Percentiles rank a stretch among this genome's conserved stretches.
Conservation (phyloP, 2,888 invertebrate genomes). For the Onthophagus sagittarius region DNA sequence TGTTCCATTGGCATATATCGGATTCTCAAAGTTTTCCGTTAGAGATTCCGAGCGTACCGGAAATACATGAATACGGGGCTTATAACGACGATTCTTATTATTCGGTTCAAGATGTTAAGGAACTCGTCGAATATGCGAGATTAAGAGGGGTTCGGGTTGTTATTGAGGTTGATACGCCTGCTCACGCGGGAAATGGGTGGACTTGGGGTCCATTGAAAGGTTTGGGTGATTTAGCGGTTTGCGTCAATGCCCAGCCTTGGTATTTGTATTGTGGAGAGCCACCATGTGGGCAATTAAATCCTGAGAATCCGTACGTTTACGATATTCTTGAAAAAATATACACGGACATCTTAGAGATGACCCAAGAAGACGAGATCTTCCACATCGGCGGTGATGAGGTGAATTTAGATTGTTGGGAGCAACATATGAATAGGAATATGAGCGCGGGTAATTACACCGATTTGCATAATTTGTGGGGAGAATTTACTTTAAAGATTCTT, state of each 20-base stretch:
- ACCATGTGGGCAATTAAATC: conserved; percentile 82
- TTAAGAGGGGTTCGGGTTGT: conserved; percentile 82
- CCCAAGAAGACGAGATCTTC: conserved; percentile 73
- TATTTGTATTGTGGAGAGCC: conserved; percentile 78
- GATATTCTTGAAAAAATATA: conserved; percentile 70
- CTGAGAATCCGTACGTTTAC: conserved; percentile 74
- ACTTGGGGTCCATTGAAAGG: conserved; percentile 75
- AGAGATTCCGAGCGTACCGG: conserved; percentile 69
- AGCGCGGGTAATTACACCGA: conserved; percentile 62
- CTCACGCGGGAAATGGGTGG: conserved; percentile 86
- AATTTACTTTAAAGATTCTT: conserved; percentile 67
- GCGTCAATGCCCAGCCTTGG: conserved; percentile 80
- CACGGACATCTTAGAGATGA: conserved; percentile 68
- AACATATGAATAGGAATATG: conserved; percentile 43
- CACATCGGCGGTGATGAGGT: conserved; percentile 85
- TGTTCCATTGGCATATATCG: conserved; percentile 88
- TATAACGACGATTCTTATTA: conserved; percentile 65
- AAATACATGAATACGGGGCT: conserved; percentile 79
- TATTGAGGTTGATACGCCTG: conserved; percentile 88
- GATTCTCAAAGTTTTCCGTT: conserved; percentile 94
- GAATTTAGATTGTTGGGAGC: conserved; percentile 75
- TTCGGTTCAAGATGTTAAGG: conserved; percentile 42
- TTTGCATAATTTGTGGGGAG: conserved; percentile 73
- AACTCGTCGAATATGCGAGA: conserved; percentile 72
- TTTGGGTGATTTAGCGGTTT: conserved; percentile 73